Evolutionary conservation across 2,797 vertebrate species (phyloP).

Genomic region (Poeciliopsis gracilis): DNA sequence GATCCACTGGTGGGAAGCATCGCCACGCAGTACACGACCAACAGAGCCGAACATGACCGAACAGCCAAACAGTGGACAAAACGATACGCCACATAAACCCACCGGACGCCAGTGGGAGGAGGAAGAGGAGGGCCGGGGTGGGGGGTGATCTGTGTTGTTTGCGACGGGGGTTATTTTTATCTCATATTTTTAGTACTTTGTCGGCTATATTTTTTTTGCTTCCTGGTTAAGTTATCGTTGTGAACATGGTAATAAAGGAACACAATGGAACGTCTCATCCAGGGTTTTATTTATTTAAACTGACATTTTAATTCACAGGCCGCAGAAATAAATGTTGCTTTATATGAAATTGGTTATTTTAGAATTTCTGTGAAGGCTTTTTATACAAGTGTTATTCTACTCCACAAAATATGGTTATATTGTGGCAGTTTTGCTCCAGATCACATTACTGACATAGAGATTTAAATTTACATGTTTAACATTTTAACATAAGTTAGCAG

Average conservation of each 20-base stretch:
- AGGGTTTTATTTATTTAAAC: background rate
- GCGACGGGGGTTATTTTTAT: constrained; percentile 75
- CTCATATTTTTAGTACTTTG: constrained; percentile 82
- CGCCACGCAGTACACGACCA: constrained; percentile 95
- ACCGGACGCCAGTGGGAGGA: constrained; percentile 18
- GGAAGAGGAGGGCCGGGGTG: constrained; percentile 5
- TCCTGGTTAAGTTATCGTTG: constrained; percentile 81
- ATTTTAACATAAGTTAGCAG: background rate
- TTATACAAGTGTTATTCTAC: background rate
- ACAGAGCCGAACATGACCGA: constrained; percentile 96
- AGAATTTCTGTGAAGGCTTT: too few relatives aligned
- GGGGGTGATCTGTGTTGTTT: constrained; percentile 47
- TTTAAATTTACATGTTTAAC: background rate
- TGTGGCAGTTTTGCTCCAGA: background rate
- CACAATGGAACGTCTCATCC: constrained; percentile 53
- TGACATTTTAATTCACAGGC: background rate
- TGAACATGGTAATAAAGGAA: constrained; percentile 79
- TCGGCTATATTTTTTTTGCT: constrained; percentile 82
- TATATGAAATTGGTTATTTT: background rate
- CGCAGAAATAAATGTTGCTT: background rate
- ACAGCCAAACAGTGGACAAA: constrained; percentile 98
- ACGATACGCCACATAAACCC: constrained; percentile 91
- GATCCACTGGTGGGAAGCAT: constrained; percentile 96
- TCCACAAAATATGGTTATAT: background rate
- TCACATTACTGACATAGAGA: background rate